Evolutionary conservation across 2,888 invertebrate species (phyloP).

Genomic region (Prosapia bicincta): DNA sequence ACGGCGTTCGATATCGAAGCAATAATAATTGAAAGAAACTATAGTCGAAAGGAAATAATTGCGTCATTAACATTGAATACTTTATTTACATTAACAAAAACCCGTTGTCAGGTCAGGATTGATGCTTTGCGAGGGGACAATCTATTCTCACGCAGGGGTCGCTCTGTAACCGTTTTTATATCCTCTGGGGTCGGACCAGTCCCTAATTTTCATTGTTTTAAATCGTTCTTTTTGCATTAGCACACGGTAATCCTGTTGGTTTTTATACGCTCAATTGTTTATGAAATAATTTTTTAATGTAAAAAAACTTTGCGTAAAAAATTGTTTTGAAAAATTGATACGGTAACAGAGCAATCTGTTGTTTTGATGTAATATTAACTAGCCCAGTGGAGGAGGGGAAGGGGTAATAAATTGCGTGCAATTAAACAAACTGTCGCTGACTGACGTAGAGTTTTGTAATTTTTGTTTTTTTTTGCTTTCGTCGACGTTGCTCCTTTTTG

Average conservation of each 20-base stretch:
- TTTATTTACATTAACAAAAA: not conserved
- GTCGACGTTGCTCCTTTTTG: not conserved
- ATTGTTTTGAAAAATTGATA: slow-evolving; percentile 2
- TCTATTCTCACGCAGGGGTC: not conserved
- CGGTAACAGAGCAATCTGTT: not conserved
- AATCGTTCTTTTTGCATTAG: not conserved
- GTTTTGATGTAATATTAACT: not conserved
- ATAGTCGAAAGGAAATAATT: not conserved
- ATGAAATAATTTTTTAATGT: not conserved
- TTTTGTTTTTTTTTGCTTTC: not conserved
- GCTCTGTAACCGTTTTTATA: not conserved
- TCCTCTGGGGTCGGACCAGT: not conserved
- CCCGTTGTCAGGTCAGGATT: not conserved
- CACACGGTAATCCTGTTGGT: not conserved
- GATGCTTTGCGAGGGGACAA: not conserved
- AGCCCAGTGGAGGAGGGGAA: not conserved
- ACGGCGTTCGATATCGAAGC: too few species aligned
- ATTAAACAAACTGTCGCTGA: not conserved
- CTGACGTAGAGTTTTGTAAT: not conserved
- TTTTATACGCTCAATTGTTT: not conserved
- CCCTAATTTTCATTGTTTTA: not conserved
- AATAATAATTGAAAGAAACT: not conserved
- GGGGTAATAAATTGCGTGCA: not conserved
- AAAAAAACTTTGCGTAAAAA: not conserved
- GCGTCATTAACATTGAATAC: not conserved